Evolutionary conservation across 2,113 vertebrate genomes (phyloP).

Genomic region (Eclectus roratus): DNA sequence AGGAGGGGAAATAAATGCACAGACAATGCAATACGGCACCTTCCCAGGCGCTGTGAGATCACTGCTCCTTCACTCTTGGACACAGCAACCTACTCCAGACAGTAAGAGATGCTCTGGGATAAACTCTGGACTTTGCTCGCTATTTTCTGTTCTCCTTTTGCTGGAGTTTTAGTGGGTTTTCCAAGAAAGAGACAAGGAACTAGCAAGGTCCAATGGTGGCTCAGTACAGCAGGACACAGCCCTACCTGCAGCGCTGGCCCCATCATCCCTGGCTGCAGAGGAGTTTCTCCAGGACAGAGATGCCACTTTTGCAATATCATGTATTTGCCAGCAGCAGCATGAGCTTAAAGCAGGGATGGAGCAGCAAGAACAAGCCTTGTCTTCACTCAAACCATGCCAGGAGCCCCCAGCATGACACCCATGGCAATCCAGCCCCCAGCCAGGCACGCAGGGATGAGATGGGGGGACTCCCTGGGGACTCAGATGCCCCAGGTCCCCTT

Average conservation of each 20-base stretch:
- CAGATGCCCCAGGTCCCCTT: neutral
- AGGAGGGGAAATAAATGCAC: neutral
- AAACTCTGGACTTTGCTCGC: neutral
- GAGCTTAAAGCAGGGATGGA: neutral
- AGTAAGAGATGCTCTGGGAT: neutral
- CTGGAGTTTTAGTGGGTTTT: neutral
- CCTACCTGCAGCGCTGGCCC: neutral
- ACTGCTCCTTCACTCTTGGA: neutral
- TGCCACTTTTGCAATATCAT: neutral
- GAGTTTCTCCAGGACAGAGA: neutral
- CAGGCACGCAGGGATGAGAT: rapidly evolving
- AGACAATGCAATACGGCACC: neutral
- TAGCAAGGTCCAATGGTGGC: neutral
- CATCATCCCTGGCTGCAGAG: neutral
- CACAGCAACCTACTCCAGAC: rapidly evolving
- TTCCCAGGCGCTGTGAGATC: neutral
- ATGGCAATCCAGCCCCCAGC: neutral
- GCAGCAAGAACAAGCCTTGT: neutral
- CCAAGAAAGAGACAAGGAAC: neutral
- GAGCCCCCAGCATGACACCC: neutral
- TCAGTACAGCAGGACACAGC: neutral
- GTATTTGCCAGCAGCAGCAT: neutral
- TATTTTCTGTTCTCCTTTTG: neutral
- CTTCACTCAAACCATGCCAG: neutral
- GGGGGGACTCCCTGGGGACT: neutral